Evolutionary conservation across 2,888 invertebrate species (phyloP), one percentile per base, ranked within the genome.

Genomic region (Mylabris sibirica): DNA sequence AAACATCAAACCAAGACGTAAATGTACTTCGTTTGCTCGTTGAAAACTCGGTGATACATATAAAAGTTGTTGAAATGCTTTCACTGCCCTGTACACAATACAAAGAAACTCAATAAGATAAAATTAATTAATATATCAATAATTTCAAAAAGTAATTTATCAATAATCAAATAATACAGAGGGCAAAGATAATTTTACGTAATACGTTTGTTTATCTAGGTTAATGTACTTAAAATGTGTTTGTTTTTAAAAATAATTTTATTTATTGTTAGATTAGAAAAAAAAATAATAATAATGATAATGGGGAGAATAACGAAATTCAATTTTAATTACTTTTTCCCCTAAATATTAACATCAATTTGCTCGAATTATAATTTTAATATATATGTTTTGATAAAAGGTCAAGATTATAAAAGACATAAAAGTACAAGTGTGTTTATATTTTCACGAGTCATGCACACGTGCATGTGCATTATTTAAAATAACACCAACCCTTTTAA

Each of bases 1-100:
- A 88, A 95, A 96, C 92, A 98, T 98, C 87, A 99, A 92, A 83
- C 97, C 99, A 80, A 99, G 91, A 73, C 99, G 93, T 78, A 98
- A 89, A 88, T 99, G 98, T 81, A 96, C 95, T 89, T 99, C 99
- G 87, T 97, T 95, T 81, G 97, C 94, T 77, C 97, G 91, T 79
- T 90, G 89, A 87, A 98, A 98, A 81, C 93, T 92, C 73, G 98
- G 97, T 83, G 96, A 94, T 81, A 94, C 91, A 88, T 99, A 99
- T 81, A 99, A 88, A 74, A 98, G 90, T 88, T 97, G 93, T 87
- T 95, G 96, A 87, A 99, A 97, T 78, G 97, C 93, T 88, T 95
- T 94, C 81, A 95, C 94, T 74, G 98, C 94, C 95, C 99, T 99
- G 88, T 63, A 6, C 17, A 22, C 17, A 22, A 38, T 41, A 44